These are phyloP conservation scores for Trichopria drosophilae DNA, from an alignment of 2,888 invertebrate species.

Conservation along the genomic window DNA sequence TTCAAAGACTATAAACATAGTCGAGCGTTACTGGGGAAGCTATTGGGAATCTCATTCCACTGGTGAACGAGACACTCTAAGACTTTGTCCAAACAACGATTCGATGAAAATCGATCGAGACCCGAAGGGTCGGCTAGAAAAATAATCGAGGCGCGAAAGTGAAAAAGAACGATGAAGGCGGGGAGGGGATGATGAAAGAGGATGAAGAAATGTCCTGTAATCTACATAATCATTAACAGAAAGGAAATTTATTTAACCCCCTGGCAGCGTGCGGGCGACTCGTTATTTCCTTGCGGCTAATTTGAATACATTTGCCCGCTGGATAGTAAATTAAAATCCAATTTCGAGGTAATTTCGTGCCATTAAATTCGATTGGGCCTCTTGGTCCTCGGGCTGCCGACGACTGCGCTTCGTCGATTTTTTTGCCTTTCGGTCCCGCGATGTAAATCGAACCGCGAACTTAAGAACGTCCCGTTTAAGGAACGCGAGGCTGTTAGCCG, in stretches of 20 bases:
- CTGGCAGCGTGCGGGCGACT: slow-evolving; percentile 43
- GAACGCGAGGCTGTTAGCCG: no score
- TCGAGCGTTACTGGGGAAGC: no score
- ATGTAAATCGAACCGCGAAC: no score
- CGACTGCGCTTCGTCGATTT: neutral
- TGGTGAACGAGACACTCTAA: no score
- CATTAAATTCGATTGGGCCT: slow-evolving; percentile 52
- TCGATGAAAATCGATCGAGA: no score
- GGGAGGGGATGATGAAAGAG: slow-evolving; percentile 28
- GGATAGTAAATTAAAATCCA: slow-evolving; percentile 57
- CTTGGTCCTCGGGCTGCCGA: slow-evolving; percentile 8
- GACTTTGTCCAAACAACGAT: no score
- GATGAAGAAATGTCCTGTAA: slow-evolving; percentile 53
- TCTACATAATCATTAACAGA: slow-evolving; percentile 58
- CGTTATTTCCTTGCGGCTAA: slow-evolving; percentile 52
- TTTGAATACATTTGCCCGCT: slow-evolving; percentile 55
- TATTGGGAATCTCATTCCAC: no score
- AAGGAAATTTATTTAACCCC: slow-evolving; percentile 56
- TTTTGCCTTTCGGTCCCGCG: neutral
- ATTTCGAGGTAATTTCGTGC: slow-evolving; percentile 57
- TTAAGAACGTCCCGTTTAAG: slow-evolving; percentile 31
- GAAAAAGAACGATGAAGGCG: slow-evolving; percentile 33
- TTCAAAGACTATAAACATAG: no score
- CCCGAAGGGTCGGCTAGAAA: no score
- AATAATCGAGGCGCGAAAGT: no score